Conservation (phyloP, 2,113 vertebrate genomes). For the Suncus etruscus region DNA sequence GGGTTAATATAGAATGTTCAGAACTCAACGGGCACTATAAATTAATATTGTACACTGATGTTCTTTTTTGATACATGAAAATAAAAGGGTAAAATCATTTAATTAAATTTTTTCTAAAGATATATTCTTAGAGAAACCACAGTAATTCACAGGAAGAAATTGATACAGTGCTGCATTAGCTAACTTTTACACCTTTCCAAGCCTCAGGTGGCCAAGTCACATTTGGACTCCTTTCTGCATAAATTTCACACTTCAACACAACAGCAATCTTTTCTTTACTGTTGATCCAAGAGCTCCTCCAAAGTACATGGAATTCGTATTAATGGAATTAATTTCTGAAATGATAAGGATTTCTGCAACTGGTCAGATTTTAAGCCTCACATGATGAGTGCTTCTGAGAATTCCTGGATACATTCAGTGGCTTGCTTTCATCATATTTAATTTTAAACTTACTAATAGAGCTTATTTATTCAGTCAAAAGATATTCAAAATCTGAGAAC, state of each 20-base stretch:
- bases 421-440: background rate
- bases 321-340: conserved; percentile 60
- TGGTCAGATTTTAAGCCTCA: background rate
- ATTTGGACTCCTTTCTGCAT: conserved; percentile 84
- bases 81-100: background rate
- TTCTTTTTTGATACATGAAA: conserved; percentile 23
- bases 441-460: background rate
- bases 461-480: background rate
- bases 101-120: conserved; percentile 60
- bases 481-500: background rate
- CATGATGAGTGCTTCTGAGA: background rate
- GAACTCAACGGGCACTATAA: background rate
- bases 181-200: conserved; percentile 65
- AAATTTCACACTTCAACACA: conserved; percentile 78
- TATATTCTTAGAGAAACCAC: conserved; percentile 45
- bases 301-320: conserved; percentile 32
- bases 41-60: conserved; percentile 25
- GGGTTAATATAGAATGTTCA: conserved; percentile 10
- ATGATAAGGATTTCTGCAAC: conserved; percentile 45
- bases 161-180: background rate
- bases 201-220: conserved; percentile 83
- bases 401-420: background rate
- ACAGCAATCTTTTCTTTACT: conserved; percentile 49
- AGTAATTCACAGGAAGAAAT: background rate
- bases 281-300: conserved; percentile 32